A percentile compares a stretch with the other conserved stretches of the same genome.
Conservation (phyloP, 2,888 invertebrate genomes). For the Latheticus oryzae region DNA sequence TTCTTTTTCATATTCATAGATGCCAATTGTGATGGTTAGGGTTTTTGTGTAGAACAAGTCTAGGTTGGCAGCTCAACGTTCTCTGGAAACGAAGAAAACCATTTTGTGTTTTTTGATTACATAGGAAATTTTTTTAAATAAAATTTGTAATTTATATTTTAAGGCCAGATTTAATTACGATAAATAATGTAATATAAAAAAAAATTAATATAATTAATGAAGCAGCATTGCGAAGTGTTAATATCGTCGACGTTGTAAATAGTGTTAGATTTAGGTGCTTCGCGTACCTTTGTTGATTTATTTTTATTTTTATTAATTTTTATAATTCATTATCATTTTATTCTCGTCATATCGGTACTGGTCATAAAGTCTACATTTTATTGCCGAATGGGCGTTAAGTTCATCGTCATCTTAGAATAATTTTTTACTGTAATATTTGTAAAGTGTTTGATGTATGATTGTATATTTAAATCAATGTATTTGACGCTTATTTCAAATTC, state of each 20-base stretch:
- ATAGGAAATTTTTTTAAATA: conserved; percentile 54
- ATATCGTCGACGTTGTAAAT: conserved; percentile 57
- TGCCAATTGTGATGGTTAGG: conserved; percentile 52
- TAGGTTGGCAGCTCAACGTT: conserved; percentile 55
- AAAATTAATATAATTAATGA: conserved; percentile 56
- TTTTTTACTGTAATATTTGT: conserved; percentile 59
- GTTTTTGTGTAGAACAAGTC: conserved; percentile 33
- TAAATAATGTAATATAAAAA: conserved; percentile 63
- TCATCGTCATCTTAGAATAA: conserved; percentile 57
- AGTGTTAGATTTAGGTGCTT: conserved; percentile 62
- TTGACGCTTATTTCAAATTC: conserved; percentile 44
- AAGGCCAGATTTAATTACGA: conserved; percentile 57
- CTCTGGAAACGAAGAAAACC: conserved; percentile 39
- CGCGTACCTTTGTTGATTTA: conserved; percentile 62
- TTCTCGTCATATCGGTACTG: conserved; percentile 65
- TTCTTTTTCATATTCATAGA: no score
- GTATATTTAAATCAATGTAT: conserved; percentile 44
- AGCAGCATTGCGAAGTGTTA: conserved; percentile 55
- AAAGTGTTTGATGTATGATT: conserved; percentile 55
- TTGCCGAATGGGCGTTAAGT: conserved; percentile 50
- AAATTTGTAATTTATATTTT: conserved; percentile 59
- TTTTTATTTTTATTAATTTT: conserved; percentile 56
- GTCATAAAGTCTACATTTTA: conserved; percentile 58
- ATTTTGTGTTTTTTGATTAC: conserved; percentile 37
- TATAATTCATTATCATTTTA: conserved; percentile 58